Conservation (phyloP, 2,797 vertebrate genomes). For the Falco rusticolus region DNA sequence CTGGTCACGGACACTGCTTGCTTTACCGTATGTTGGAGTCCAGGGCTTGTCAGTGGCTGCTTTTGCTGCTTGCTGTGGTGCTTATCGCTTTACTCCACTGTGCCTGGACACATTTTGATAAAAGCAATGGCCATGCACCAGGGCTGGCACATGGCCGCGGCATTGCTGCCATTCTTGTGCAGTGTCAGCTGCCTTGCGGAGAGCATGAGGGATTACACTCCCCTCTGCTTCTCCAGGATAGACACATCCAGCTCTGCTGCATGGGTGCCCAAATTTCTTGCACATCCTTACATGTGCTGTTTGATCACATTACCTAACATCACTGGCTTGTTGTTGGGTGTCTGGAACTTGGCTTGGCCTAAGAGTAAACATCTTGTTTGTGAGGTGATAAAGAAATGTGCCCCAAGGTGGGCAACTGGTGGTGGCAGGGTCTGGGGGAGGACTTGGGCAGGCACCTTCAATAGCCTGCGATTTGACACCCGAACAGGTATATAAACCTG, state of each 20-base stretch:
- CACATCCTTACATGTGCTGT: fast-evolving
- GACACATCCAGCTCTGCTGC: not conserved
- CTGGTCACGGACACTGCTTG: not conserved
- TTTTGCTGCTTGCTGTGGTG: not conserved
- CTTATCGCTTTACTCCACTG: not conserved
- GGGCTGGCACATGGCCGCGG: fast-evolving
- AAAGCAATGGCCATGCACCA: not conserved
- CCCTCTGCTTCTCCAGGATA: not conserved
- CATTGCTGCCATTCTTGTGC: not conserved
- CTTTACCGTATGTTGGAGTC: not conserved
- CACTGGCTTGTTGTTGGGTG: fast-evolving
- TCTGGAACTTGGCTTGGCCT: not conserved
- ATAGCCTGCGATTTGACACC: not conserved
- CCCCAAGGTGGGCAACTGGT: fast-evolving
- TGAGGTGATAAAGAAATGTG: not conserved
- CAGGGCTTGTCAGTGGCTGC: not conserved
- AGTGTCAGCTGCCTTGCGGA: not conserved
- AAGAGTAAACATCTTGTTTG: not conserved
- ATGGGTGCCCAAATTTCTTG: not conserved
- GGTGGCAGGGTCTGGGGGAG: not conserved
- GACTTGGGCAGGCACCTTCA: not conserved
- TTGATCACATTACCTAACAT: not conserved
- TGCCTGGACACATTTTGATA: not conserved
- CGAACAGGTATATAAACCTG: not conserved
- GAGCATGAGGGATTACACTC: not conserved